Percentiles rank a stretch among this genome's conserved stretches.
phyloP scores from a whole-genome alignment of 2,113 vertebrate genomes.

The Corydoras sp. region DNA sequence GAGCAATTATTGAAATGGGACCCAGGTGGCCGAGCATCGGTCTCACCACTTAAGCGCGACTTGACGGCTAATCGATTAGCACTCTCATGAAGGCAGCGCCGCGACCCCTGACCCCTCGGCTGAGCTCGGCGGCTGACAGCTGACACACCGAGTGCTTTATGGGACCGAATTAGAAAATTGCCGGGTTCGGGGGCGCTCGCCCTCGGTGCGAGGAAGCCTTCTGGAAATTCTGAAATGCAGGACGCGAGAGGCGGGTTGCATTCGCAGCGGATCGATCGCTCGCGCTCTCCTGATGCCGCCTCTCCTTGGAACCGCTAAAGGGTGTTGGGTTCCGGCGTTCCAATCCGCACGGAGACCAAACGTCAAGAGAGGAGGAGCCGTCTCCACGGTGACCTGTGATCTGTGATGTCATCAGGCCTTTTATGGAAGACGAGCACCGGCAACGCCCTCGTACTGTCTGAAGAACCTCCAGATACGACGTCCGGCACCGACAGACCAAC shows the following conservation, averaged over 20 bases:
- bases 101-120: slow-evolving; percentile 80
- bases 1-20: slow-evolving; percentile 90
- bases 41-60: slow-evolving; percentile 82
- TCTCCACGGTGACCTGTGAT: no score
- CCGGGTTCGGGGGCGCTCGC: slow-evolving; percentile 13
- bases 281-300: slow-evolving; percentile 28
- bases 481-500: no score
- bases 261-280: slow-evolving; percentile 29
- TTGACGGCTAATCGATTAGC: slow-evolving; percentile 99
- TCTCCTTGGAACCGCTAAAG: slow-evolving; percentile 1
- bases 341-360: no score
- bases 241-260: slow-evolving; percentile 13
- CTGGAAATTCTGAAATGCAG: neutral
- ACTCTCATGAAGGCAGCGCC: slow-evolving; percentile 78
- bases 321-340: neutral
- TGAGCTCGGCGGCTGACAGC: slow-evolving; percentile 86
- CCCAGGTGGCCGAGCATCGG: slow-evolving; percentile 83
- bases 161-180: slow-evolving; percentile 76
- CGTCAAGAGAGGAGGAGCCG: no score
- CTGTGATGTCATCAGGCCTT: no score
- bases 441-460: no score
- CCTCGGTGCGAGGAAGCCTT: neutral
- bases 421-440: no score
- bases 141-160: slow-evolving; percentile 82
- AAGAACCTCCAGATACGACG: no score